Evolutionary conservation across 2,888 invertebrate genomes (phyloP), one percentile per base, ranked within the genome.

Genomic region (Drosophila neotestacea): DNA sequence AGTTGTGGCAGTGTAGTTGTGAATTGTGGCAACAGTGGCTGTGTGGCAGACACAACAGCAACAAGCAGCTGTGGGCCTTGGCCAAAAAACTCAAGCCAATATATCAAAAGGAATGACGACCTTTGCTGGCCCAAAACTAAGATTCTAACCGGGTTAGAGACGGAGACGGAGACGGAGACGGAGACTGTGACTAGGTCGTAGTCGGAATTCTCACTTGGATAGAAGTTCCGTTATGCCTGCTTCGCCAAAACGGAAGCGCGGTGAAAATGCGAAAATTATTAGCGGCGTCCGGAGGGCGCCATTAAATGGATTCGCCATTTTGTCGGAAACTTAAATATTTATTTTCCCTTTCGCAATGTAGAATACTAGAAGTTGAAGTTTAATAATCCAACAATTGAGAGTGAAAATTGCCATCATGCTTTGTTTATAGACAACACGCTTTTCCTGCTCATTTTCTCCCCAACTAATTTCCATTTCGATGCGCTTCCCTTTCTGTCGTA

Each of bases 191-290:
- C n/a, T 38, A 28, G 48, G 7, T 39, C 34, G 42, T 36, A 22
- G 46, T 28, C 34, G 3, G 42, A 22, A 22, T 22, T 22, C 22
- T 22, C 22, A 22, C 22, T 22, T 22, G 22, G 22, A 3, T 22
- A 3, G 22, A 22, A 22, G 22, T 22, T 13, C 32, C 41, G 42
- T 38, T 47, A 4, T 27, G 55, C 34, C 34, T 42, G 71, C 38
- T 47, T 47, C 79, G 85, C 85, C 82, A 88, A 88, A 83, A 79
- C 70, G 83, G 79, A 87, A 77, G 60, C 60, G 34, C 66, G 48
- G 69, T 70, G 82, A 51, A 76, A 82, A 81, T 65, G 71, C 39
- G 69, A 69, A 83, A 80, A 80, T 66, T 72, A 70, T 74, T 55
- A 72, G 46, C 61, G 65, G 67, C 85, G 82, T 62, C 85, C 55